Evolutionary conservation across 2,888 invertebrate genomes (phyloP), one percentile per base, ranked within the genome.

Genomic region (Heliconius hortense): DNA sequence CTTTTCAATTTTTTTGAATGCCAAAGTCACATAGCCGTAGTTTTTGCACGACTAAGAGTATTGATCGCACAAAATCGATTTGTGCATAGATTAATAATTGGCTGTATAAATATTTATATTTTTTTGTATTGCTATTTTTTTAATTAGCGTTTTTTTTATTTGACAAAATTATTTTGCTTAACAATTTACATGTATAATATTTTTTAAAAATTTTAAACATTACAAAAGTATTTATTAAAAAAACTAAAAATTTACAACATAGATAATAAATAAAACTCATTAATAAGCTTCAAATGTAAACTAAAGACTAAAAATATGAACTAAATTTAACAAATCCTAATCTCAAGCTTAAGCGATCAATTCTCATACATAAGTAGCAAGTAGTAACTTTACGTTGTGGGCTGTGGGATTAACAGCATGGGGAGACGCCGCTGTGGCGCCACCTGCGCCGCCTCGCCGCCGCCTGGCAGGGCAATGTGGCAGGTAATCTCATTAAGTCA

Each of bases 401-500:
- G 77, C 68, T 80, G 80, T 78, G 80, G 89, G 90, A 95, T 95
- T 95, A 95, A 95, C 95, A 95, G 95, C 95, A 95, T 94, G 95
- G 94, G 88, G 88, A 88, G 85, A 89, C 91, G 88, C 90, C 92
- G 87, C 90, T 94, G 86, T 92, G 94, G 91, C 84, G 87, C 76
- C 92, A 91, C 86, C 90, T 94, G 88, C 92, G 94, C 56, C 86
- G 84, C 74, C 89, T 88, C 81, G 90, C 93, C 82, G 86, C 89
- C 78, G 86, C 82, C 80, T 90, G 92, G 90, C 90, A 86, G 79
- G 85, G 86, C 78, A 78, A 82, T 74, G 78, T 78, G 68, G 56
- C 86, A 90, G 90, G 89, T 90, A 89, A 84, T 74, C 28, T 24
- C 21, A 31, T 15, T 31, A 53, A 13, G 28, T 7, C 31, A 69